phyloP scores from a whole-genome alignment of 2,888 invertebrate species.

The Orthonevra nobilis region DNA sequence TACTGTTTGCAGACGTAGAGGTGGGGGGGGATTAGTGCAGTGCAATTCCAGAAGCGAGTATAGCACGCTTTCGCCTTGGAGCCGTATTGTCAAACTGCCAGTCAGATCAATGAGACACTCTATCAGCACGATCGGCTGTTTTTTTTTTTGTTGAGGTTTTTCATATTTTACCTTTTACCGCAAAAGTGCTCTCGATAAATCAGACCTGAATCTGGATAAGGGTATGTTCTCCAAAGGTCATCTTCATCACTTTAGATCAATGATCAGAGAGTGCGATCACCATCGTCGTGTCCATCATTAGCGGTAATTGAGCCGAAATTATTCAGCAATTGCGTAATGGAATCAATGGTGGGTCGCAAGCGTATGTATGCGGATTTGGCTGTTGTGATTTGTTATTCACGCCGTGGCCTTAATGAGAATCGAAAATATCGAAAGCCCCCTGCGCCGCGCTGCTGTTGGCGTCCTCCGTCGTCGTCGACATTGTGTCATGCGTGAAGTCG shows the following conservation, averaged over 20 bases:
- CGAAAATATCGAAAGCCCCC: too few species aligned
- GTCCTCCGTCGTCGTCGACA: background rate
- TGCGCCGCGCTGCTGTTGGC: too few species aligned
- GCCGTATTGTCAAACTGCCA: conserved; percentile 32
- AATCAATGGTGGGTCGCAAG: background rate
- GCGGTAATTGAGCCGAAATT: conserved; percentile 4
- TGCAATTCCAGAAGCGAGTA: conserved; percentile 37
- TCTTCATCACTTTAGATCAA: conserved; percentile 22
- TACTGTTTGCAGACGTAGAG: too few species aligned
- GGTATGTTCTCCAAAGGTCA: conserved; percentile 11
- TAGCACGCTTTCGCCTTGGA: conserved; percentile 42
- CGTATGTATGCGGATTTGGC: background rate
- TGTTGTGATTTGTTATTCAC: conserved; percentile 29
- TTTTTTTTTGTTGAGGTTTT: conserved; percentile 4
- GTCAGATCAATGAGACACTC: conserved; percentile 10
- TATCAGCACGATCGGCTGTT: background rate
- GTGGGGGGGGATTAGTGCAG: too few species aligned
- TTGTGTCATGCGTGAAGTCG: conserved; percentile 28
- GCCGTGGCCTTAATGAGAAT: conserved; percentile 14
- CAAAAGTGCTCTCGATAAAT: conserved; percentile 20
- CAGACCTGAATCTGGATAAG: background rate
- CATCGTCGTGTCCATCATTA: conserved; percentile 19
- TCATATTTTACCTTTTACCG: conserved; percentile 24
- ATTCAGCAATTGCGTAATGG: conserved; percentile 48
- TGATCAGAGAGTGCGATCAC: background rate